Percentiles rank a stretch among this genome's conserved stretches.
These are phyloP conservation scores for Anthophora plumipes DNA, from an alignment of 2,888 invertebrate species.

Conservation along the genomic window DNA sequence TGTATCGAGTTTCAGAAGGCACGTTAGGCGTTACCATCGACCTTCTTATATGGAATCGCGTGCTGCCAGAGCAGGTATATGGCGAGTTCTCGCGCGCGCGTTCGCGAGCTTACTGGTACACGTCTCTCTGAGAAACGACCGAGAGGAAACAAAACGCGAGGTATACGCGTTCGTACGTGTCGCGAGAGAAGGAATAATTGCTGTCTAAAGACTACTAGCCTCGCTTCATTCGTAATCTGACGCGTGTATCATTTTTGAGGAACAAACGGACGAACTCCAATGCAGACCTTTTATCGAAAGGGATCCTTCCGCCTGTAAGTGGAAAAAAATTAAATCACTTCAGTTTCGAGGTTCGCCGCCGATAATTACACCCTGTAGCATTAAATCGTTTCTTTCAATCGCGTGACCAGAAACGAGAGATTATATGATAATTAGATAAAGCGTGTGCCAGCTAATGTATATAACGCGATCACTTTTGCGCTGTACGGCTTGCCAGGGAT, in stretches of 20 bases:
- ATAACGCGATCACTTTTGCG: background rate
- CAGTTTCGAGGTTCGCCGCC: slow-evolving; percentile 35
- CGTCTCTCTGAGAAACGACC: slow-evolving; percentile 58
- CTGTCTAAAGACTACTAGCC: background rate
- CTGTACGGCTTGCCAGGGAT: background rate
- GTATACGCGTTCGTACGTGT: slow-evolving; percentile 57
- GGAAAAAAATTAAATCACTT: slow-evolving; percentile 36
- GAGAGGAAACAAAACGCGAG: slow-evolving; percentile 53
- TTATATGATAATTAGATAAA: slow-evolving; percentile 51
- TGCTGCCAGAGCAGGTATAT: slow-evolving; percentile 61
- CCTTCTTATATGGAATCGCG: slow-evolving; percentile 74
- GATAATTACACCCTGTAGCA: slow-evolving; percentile 43
- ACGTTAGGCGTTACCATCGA: slow-evolving; percentile 68
- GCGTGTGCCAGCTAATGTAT: slow-evolving; percentile 13
- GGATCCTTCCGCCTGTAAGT: background rate
- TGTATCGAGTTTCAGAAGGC: slow-evolving; percentile 72
- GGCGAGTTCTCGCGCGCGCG: slow-evolving; percentile 13
- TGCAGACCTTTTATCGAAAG: no score
- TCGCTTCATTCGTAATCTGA: slow-evolving; percentile 48
- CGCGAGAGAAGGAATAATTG: slow-evolving; percentile 57
- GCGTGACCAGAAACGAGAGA: slow-evolving; percentile 26
- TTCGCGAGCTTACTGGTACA: background rate
- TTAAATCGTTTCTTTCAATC: slow-evolving; percentile 37
- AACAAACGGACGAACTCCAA: slow-evolving; percentile 43
- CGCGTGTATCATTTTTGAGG: slow-evolving; percentile 48